Conservation (phyloP, 1,140 invertebrate genomes). For the Heliconius nattereri region DNA sequence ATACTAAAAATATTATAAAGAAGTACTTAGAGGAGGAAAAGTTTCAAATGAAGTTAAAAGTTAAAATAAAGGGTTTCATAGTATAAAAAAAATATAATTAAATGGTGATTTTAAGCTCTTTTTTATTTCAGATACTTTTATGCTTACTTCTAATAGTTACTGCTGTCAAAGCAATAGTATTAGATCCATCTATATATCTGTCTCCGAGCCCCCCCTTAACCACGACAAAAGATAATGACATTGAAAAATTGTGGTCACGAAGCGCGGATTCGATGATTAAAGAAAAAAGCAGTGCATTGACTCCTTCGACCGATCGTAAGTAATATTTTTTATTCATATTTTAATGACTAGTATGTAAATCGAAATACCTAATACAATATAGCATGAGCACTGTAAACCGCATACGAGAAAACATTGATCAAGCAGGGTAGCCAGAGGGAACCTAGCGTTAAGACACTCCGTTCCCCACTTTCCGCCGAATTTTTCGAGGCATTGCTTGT, state of each 20-base stretch:
- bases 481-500: too few relatives aligned
- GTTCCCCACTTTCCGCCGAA: too few relatives aligned
- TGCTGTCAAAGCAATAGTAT: slow-evolving; percentile 44
- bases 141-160: slow-evolving; percentile 17
- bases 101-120: not conserved
- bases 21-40: too few relatives aligned
- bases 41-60: too few relatives aligned
- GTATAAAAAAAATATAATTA: too few relatives aligned
- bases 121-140: slow-evolving; percentile 25
- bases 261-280: not conserved
- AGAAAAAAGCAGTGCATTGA: slow-evolving; percentile 1
- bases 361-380: not conserved
- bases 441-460: too few relatives aligned
- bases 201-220: slow-evolving; percentile 62
- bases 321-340: not conserved
- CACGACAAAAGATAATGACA: slow-evolving; percentile 32
- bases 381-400: too few relatives aligned
- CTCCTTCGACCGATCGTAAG: not conserved
- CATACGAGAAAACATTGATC: too few relatives aligned
- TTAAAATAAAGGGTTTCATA: too few relatives aligned
- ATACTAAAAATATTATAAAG: too few relatives aligned
- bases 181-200: slow-evolving; percentile 65
- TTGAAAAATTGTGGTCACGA: slow-evolving; percentile 45
- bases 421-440: too few relatives aligned
- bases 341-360: too few relatives aligned